phyloP scores from a whole-genome alignment of 2,113 vertebrate species.

The Pseudolaguvia tuberculata region DNA sequence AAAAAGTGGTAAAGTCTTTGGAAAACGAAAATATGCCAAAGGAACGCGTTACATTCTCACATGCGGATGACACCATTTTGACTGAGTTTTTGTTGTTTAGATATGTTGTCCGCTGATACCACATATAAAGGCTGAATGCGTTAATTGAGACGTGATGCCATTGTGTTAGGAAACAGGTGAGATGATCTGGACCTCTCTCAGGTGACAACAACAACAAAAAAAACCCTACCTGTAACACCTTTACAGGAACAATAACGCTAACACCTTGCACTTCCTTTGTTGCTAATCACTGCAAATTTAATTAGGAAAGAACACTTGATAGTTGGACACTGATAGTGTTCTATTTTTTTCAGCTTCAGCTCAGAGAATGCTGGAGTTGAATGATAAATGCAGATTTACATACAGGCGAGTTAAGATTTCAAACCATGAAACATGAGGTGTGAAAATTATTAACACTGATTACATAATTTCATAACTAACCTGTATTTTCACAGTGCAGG shows the following conservation, averaged over 20 bases:
- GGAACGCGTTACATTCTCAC: constrained; percentile 60
- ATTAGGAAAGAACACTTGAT: constrained; percentile 59
- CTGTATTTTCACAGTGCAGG: too few relatives aligned
- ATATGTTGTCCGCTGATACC: constrained; percentile 36
- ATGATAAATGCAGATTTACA: background rate
- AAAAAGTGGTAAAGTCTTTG: constrained; percentile 41
- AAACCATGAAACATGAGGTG: background rate
- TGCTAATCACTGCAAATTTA: constrained; percentile 68
- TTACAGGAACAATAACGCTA: constrained; percentile 56
- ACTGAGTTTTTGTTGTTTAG: constrained; percentile 50
- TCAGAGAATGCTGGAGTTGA: background rate
- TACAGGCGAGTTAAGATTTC: background rate
- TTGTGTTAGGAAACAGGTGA: constrained; percentile 62
- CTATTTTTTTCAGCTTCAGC: background rate
- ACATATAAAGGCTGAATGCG: constrained; percentile 69
- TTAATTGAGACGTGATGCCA: constrained; percentile 70
- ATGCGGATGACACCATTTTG: constrained; percentile 66
- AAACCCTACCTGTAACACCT: constrained; percentile 65
- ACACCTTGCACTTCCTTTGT: constrained; percentile 53
- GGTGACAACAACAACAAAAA: constrained; percentile 59
- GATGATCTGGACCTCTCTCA: constrained; percentile 51
- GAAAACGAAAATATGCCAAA: constrained; percentile 38
- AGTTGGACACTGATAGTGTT: constrained; percentile 6
- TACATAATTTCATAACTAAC: too few relatives aligned
- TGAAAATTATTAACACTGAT: too few relatives aligned